Evolutionary conservation across 2,113 vertebrate genomes (phyloP).

Genomic region (Connochaetes taurinus): DNA sequence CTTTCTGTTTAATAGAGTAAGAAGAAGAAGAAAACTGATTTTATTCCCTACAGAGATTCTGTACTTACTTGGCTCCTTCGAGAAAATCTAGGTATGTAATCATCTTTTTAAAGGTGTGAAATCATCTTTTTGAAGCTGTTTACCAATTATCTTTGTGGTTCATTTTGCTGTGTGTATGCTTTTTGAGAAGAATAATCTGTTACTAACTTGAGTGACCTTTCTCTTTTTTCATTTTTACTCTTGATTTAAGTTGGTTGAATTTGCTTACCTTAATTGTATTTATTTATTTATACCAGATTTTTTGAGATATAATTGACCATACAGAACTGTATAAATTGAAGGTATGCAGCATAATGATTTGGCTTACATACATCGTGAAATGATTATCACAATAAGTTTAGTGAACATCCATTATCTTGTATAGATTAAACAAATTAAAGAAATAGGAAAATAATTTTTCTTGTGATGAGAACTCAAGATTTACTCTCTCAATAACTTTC

Average conservation of each 20-base stretch:
- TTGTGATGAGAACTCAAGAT: background rate
- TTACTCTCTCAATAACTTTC: background rate
- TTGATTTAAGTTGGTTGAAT: background rate
- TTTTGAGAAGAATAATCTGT: background rate
- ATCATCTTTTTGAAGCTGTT: background rate
- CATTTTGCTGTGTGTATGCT: background rate
- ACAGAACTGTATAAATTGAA: background rate
- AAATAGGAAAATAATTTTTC: background rate
- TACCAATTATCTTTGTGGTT: background rate
- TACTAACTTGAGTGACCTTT: background rate
- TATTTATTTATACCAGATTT: background rate
- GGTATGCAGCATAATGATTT: background rate
- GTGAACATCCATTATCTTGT: background rate
- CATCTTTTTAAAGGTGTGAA: constrained; percentile 80
- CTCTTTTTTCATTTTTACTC: background rate
- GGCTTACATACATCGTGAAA: background rate
- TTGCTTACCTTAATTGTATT: background rate
- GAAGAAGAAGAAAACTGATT: constrained; percentile 99
- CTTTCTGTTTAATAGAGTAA: constrained; percentile 88
- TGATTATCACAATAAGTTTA: background rate
- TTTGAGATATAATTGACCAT: background rate
- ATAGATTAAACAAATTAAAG: background rate
- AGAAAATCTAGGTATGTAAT: constrained; percentile 93
- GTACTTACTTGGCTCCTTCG: constrained; percentile 98
- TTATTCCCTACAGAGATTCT: constrained; percentile 98